Conservation (phyloP, 2,113 vertebrate genomes). For the Galbula dea region DNA sequence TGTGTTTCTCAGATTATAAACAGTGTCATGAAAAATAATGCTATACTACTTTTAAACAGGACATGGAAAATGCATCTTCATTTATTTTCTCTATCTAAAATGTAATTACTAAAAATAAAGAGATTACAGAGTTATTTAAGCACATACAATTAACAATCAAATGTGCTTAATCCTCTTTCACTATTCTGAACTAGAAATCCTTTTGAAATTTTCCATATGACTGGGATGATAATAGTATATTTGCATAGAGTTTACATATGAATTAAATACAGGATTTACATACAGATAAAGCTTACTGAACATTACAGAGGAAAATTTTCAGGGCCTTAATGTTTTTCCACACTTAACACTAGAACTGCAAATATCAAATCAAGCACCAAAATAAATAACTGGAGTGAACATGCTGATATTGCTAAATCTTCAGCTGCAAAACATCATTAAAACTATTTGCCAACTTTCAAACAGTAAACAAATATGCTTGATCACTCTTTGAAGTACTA, state of each 20-base stretch:
- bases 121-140: constrained; percentile 23
- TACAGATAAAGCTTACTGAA: neutral
- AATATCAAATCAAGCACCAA: neutral
- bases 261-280: neutral
- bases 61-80: neutral
- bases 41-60: neutral
- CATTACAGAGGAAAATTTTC: neutral
- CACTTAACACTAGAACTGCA: neutral
- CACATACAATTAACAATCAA: constrained; percentile 4
- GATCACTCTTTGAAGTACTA: neutral
- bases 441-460: neutral
- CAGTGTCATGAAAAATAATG: neutral
- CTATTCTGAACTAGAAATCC: neutral
- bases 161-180: constrained; percentile 12
- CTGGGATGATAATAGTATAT: neutral
- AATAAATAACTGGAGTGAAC: neutral
- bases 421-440: neutral
- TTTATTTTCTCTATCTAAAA: neutral
- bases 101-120: neutral
- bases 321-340: neutral
- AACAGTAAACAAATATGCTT: neutral
- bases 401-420: neutral
- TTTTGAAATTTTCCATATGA: neutral
- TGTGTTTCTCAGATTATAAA: neutral
- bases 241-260: constrained; percentile 1